Conservation (phyloP, 2,113 vertebrate species). For the Bombycilla garrulus region DNA sequence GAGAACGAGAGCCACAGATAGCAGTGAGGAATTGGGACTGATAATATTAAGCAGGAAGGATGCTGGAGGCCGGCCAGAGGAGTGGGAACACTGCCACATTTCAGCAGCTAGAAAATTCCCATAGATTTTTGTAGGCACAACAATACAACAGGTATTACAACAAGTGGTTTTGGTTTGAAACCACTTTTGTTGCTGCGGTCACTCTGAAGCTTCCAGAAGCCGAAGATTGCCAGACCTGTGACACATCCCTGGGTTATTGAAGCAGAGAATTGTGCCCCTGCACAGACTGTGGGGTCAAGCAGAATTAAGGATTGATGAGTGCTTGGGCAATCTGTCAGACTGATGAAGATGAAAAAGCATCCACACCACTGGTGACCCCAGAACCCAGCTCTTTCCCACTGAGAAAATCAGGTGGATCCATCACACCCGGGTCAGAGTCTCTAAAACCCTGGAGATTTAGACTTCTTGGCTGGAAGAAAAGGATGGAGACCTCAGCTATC, state of each 20-base stretch:
- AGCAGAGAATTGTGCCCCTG: background rate
- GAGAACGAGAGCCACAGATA: background rate
- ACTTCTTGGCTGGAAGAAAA: background rate
- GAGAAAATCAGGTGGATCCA: background rate
- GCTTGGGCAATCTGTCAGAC: background rate
- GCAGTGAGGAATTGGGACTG: background rate
- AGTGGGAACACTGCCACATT: background rate
- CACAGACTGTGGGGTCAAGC: background rate
- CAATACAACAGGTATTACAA: no score
- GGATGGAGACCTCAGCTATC: background rate
- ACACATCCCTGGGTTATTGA: rapidly evolving
- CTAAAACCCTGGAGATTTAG: background rate
- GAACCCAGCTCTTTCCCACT: background rate
- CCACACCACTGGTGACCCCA: background rate
- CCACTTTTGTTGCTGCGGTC: background rate
- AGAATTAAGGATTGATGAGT: background rate
- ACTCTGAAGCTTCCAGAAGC: background rate
- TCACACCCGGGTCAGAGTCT: background rate
- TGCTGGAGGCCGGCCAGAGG: background rate
- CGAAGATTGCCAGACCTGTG: background rate
- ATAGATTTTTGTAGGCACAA: no score
- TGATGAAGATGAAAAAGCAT: background rate
- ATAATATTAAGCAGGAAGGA: background rate
- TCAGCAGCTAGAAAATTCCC: background rate
- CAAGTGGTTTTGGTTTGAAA: background rate